Percentiles rank a stretch among this genome's conserved stretches.
phyloP scores from a whole-genome alignment of 1,140 invertebrate species.

The Ceratina japonica region DNA sequence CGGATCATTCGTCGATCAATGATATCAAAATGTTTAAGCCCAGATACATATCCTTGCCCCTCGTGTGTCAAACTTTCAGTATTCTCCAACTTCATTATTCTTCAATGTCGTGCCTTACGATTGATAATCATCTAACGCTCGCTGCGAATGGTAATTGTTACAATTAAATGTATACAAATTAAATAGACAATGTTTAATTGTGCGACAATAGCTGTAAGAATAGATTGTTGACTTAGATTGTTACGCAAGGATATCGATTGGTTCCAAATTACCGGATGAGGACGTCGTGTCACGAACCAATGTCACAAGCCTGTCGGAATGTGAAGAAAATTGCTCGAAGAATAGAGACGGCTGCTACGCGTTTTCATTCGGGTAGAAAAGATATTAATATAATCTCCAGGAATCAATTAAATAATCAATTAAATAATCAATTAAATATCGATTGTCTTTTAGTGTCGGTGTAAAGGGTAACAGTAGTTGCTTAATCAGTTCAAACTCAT shows the following conservation, averaged over 20 bases:
- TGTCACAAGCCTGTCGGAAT: constrained; percentile 68
- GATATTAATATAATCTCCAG: background rate
- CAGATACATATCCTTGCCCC: background rate
- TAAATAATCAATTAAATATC: too few species aligned
- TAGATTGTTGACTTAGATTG: constrained; percentile 67
- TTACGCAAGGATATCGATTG: constrained; percentile 73
- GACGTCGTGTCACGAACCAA: constrained; percentile 60
- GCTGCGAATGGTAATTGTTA: constrained; percentile 69
- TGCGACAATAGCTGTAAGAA: background rate
- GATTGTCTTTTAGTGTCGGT: constrained; percentile 78
- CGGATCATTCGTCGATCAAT: background rate
- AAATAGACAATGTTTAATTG: background rate
- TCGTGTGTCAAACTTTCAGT: constrained; percentile 29
- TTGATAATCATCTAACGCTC: constrained; percentile 72
- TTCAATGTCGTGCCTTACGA: constrained; percentile 60
- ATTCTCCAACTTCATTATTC: constrained; percentile 41
- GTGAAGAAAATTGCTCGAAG: constrained; percentile 71
- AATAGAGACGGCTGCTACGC: constrained; percentile 64
- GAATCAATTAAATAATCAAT: too few species aligned
- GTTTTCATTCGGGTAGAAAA: constrained; percentile 74
- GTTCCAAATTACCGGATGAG: constrained; percentile 64
- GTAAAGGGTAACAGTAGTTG: constrained; percentile 83
- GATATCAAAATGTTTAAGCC: background rate
- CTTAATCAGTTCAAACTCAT: constrained; percentile 78
- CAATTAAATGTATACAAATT: background rate